Evolutionary conservation across 2,113 vertebrate species (phyloP).

Genomic region (Jacana jacana): DNA sequence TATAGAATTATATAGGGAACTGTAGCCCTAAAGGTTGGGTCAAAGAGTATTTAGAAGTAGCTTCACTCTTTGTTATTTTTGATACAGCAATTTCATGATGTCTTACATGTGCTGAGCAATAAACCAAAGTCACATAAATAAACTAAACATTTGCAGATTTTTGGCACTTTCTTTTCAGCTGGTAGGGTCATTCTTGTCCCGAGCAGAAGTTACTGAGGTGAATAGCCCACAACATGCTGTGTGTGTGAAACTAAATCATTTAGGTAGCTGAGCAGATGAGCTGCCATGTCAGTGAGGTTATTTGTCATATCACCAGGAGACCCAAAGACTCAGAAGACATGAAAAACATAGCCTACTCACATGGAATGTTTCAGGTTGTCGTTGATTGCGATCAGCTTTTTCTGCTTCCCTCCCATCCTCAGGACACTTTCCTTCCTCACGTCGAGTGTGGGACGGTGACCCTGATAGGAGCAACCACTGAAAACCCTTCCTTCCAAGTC

Average conservation of each 20-base stretch:
- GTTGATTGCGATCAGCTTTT: constrained; percentile 55
- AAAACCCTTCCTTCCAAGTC: constrained; percentile 98
- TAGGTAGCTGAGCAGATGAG: background rate
- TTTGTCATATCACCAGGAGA: background rate
- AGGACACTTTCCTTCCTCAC: constrained; percentile 94
- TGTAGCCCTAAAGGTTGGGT: background rate
- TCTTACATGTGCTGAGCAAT: background rate
- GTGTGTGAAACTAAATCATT: background rate
- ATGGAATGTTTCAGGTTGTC: constrained; percentile 51
- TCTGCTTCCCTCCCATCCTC: constrained; percentile 75
- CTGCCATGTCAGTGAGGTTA: background rate
- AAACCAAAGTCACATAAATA: background rate
- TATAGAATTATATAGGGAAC: background rate
- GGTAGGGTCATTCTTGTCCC: background rate
- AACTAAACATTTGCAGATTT: background rate
- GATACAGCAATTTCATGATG: background rate
- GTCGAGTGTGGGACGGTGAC: constrained; percentile 95
- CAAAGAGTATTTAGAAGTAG: background rate
- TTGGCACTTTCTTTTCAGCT: background rate
- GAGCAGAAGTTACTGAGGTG: background rate
- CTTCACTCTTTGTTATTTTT: background rate
- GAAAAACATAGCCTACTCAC: constrained; percentile 59
- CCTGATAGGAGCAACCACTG: constrained; percentile 95
- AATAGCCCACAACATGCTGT: background rate
- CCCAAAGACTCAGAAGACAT: background rate